phyloP scores from a whole-genome alignment of 2,113 vertebrate genomes.

The Laticauda colubrina region DNA sequence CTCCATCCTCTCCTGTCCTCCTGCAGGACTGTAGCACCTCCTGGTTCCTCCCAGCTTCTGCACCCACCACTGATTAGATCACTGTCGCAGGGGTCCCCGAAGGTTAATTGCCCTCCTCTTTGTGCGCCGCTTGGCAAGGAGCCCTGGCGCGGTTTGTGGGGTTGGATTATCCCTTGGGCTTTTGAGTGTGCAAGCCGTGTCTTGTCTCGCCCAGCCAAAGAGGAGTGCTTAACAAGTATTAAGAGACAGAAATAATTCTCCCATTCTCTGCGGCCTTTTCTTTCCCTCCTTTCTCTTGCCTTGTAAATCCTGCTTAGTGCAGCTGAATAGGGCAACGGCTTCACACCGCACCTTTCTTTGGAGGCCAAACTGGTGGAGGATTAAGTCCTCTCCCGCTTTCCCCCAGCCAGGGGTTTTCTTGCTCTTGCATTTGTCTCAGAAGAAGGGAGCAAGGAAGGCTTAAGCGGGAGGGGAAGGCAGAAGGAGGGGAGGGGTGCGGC shows the following conservation, averaged over 20 bases:
- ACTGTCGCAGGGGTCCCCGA: slow-evolving; percentile 64
- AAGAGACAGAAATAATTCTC: slow-evolving; percentile 81
- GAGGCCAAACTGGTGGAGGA: slow-evolving; percentile 78
- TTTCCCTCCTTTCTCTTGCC: slow-evolving; percentile 74
- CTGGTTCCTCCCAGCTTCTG: background rate
- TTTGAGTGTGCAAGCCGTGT: slow-evolving; percentile 68
- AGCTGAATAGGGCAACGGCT: slow-evolving; percentile 78
- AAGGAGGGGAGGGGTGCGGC: slow-evolving; percentile 37
- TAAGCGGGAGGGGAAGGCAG: slow-evolving; percentile 42
- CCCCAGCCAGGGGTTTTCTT: slow-evolving; percentile 71
- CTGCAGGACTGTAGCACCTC: rapidly evolving
- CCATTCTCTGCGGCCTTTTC: slow-evolving; percentile 76
- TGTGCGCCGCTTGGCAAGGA: slow-evolving; percentile 48
- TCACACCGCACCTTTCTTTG: slow-evolving; percentile 80
- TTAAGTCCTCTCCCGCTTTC: slow-evolving; percentile 69
- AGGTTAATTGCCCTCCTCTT: slow-evolving; percentile 77
- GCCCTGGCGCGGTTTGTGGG: slow-evolving; percentile 46
- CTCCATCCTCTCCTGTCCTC: background rate
- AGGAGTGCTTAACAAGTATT: slow-evolving; percentile 81
- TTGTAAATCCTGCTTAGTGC: slow-evolving; percentile 80
- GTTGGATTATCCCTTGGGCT: slow-evolving; percentile 60
- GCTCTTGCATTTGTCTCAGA: slow-evolving; percentile 83
- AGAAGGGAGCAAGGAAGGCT: slow-evolving; percentile 76
- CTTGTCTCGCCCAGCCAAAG: slow-evolving; percentile 76
- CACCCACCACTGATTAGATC: slow-evolving; percentile 70